Evolutionary conservation across 2,113 vertebrate species (phyloP).

Genomic region (Pteruthius melanotis): DNA sequence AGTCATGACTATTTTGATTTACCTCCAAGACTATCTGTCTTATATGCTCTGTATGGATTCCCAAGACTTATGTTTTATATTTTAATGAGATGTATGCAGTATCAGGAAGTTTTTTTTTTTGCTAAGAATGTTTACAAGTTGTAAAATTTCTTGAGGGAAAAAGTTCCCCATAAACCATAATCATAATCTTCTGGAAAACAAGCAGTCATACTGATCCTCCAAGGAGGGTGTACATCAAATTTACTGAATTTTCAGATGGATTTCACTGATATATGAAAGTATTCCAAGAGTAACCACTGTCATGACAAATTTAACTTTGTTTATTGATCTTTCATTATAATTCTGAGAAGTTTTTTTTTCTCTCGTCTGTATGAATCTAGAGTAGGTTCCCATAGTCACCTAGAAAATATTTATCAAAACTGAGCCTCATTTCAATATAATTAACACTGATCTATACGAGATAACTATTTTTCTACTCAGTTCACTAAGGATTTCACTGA

Average conservation of each 20-base stretch:
- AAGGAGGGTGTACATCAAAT: not conserved
- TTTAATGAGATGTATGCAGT: not conserved
- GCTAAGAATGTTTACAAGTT: not conserved
- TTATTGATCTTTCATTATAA: not conserved
- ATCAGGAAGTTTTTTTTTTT: not conserved
- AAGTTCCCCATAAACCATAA: not conserved
- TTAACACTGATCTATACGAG: not conserved
- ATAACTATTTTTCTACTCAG: not conserved
- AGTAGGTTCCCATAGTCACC: not conserved
- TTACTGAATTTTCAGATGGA: not conserved
- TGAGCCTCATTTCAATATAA: not conserved
- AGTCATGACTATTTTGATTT: not conserved
- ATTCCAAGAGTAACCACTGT: not conserved
- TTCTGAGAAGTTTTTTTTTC: not conserved
- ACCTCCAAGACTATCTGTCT: not conserved
- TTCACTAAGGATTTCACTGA: not conserved
- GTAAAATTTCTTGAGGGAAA: not conserved
- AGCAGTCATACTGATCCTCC: not conserved
- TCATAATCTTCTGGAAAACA: not conserved
- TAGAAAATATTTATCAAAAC: not conserved
- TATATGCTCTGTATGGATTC: not conserved
- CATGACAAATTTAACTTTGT: not conserved
- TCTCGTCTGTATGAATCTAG: not conserved
- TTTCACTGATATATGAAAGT: not conserved
- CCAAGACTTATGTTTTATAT: not conserved